Percentiles rank a stretch among this genome's conserved stretches.
phyloP scores from a whole-genome alignment of 30 jellyfish, hydroid and myxozoan genomes.

The Aurelia sp. region DNA sequence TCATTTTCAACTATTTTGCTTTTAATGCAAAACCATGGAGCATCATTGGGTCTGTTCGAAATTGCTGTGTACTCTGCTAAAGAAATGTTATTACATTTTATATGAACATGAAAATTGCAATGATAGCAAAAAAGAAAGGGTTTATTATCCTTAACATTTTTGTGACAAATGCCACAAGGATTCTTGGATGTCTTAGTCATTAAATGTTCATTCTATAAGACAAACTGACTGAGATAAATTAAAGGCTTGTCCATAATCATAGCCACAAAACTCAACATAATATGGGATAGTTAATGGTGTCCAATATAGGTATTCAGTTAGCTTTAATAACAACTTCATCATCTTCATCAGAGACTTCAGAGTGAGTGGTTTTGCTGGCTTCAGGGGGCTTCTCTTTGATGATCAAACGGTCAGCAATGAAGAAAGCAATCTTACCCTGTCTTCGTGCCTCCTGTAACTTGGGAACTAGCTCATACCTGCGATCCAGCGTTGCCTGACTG shows the following conservation, averaged over 20 bases:
- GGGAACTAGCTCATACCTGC: not conserved
- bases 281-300: not conserved
- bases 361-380: not conserved
- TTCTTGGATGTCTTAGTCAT: not conserved
- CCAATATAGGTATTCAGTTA: not conserved
- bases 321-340: not conserved
- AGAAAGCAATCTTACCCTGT: not conserved
- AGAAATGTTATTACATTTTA: too few species aligned
- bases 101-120: too few species aligned
- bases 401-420: not conserved
- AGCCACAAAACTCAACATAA: too few species aligned
- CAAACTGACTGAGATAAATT: too few species aligned
- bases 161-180: constrained; percentile 9
- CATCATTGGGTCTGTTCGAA: too few species aligned
- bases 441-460: not conserved
- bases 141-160: too few species aligned
- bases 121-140: not conserved
- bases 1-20: too few species aligned
- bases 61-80: too few species aligned
- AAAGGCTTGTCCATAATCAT: too few species aligned
- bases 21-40: too few species aligned
- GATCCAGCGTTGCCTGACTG: not conserved
- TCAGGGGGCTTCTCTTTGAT: constrained; percentile 1
- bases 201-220: too few species aligned
- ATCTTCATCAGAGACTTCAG: not conserved